Evolutionary conservation across 2,113 vertebrate species (phyloP), one percentile per base, ranked within the genome.

Genomic region (Rafetus swinhoei): DNA sequence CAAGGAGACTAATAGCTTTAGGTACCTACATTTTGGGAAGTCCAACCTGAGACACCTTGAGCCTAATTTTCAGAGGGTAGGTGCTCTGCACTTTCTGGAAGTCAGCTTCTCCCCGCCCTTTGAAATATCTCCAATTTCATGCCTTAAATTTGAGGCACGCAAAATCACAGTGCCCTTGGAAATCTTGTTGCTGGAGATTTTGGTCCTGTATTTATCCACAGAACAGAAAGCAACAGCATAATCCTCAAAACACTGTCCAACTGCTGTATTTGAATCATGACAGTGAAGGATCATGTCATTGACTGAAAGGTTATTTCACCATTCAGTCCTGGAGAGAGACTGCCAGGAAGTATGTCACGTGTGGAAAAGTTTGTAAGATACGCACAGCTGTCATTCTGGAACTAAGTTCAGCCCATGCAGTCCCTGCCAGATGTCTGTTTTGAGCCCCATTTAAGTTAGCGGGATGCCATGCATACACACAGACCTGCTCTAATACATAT

Each of bases 401-500:
- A 22, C 27, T 65, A 65, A 39, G 87, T 90, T 92, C 81, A 62
- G 54, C 4, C 65, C 79, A 52, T 89, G 52, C 93, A 87, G 83
- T 74, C 80, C 69, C 54, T 82, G 60, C 0, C 1, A 83, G 83
- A 85, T 89, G 79, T 81, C 89, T 90, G 72, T 0, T 0, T 84
- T 93, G 87, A 90, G 83, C 77, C 79, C 79, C 81, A 55, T 92
- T 91, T 83, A 81, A 85, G 72, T 72, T 93, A 87, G 89, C 90
- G 35, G 92, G 56, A 85, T 92, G 93, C 79, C 55, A 27, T 57
- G 2, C n/a, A 4, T 10, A 86, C 92, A n/a, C 3, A 85, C 89
- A 92, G 87, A 87, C 56, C 79, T 83, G 72, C 72, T 54, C 89
- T 94, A 90, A 81, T 89, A 83, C 81, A 87, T 94, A 87, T 92